Percentiles rank a stretch among this genome's conserved stretches.
phyloP scores from a whole-genome alignment of 92 coral and sea anemone species.

The Phenganax stokvisi region DNA sequence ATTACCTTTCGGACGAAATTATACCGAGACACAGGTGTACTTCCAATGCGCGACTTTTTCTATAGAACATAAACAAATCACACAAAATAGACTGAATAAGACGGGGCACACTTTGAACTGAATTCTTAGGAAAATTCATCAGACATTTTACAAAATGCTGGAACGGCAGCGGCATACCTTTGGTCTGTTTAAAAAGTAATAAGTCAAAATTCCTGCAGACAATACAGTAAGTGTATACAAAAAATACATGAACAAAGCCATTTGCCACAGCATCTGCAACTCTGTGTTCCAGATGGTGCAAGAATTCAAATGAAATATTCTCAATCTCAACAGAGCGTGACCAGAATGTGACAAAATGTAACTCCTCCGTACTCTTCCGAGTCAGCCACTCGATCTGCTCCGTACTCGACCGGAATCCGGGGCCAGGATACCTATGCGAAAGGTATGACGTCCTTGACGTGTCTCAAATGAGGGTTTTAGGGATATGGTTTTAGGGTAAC shows the following conservation, averaged over 20 bases:
- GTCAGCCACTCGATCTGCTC: too few species aligned
- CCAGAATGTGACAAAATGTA: background rate
- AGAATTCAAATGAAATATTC: background rate
- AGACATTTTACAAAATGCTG: background rate
- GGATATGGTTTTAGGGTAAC: too few species aligned
- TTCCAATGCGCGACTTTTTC: constrained; percentile 1
- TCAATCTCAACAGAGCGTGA: background rate
- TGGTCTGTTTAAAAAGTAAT: background rate
- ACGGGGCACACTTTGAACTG: background rate
- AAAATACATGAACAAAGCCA: constrained; percentile 3
- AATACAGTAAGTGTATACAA: constrained; percentile 1
- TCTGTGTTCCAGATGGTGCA: background rate
- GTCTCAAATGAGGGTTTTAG: too few species aligned
- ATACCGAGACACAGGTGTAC: constrained; percentile 9
- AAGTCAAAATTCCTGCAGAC: background rate
- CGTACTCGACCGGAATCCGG: too few species aligned
- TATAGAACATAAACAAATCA: background rate
- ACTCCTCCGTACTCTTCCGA: too few species aligned
- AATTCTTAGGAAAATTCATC: too few species aligned
- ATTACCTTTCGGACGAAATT: constrained; percentile 9
- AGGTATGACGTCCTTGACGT: too few species aligned
- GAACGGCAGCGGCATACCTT: background rate
- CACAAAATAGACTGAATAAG: background rate
- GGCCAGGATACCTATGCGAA: too few species aligned
- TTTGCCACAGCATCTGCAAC: background rate